Percentiles rank a stretch among this genome's conserved stretches.
Conservation (phyloP, 2,797 vertebrate genomes). For the Neosilurus hyrtlii region DNA sequence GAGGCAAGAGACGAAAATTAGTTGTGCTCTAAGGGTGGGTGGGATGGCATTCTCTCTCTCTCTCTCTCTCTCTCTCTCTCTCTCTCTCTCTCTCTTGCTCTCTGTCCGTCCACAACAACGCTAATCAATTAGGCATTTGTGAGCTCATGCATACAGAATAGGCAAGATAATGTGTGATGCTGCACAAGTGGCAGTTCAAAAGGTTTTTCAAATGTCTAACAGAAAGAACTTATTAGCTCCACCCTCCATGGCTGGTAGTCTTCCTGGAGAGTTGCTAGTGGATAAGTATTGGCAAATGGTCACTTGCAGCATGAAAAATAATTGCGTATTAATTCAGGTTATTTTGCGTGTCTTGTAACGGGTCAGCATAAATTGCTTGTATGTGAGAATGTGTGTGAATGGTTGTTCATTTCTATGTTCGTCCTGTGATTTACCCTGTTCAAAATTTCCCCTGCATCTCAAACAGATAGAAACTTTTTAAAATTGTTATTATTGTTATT, state of each 20-base stretch:
- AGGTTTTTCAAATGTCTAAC: neutral
- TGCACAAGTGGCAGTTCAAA: neutral
- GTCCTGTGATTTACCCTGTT: too few species aligned
- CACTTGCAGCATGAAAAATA: neutral
- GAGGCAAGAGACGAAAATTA: conserved; percentile 5
- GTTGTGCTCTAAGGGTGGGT: neutral
- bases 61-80: neutral
- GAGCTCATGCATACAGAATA: conserved; percentile 5
- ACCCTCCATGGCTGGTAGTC: neutral
- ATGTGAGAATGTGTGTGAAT: neutral
- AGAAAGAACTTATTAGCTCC: neutral
- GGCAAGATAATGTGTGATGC: neutral
- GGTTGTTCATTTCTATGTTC: neutral
- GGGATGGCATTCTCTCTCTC: neutral
- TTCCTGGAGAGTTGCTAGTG: neutral
- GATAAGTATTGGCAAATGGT: neutral
- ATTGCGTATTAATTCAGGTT: neutral
- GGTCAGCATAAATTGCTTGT: neutral
- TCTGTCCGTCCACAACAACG: neutral
- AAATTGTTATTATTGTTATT: too few species aligned
- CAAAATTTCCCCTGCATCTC: too few species aligned
- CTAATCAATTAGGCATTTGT: conserved; percentile 20
- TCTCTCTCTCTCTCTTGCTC: neutral
- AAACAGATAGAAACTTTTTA: too few species aligned
- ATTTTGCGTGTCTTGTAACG: neutral